Conservation (phyloP, 2,113 vertebrate species). For the Fukomys damarensis region DNA sequence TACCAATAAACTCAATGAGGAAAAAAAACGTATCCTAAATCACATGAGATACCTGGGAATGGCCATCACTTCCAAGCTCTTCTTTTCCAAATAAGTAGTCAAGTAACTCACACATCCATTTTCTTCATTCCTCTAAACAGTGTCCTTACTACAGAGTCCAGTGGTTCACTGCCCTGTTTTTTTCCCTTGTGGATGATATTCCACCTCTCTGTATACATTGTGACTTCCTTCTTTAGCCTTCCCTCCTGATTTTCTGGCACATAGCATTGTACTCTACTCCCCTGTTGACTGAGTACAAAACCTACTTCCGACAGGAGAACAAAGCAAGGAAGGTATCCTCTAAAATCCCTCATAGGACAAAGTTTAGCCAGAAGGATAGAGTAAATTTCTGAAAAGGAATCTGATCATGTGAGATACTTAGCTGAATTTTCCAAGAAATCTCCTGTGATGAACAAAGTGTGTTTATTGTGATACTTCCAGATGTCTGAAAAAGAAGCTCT, state of each 20-base stretch:
- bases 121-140: not conserved
- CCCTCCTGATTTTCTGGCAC: not conserved
- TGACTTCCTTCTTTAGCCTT: not conserved
- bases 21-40: not conserved
- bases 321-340: not conserved
- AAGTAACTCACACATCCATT: not conserved
- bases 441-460: not conserved
- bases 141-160: not conserved
- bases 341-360: not conserved
- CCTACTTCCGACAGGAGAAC: not conserved
- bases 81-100: not conserved
- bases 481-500: not conserved
- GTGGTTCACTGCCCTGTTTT: not conserved
- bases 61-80: not conserved
- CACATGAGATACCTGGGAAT: not conserved
- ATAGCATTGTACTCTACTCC: not conserved
- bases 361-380: not conserved
- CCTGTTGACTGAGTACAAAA: not conserved
- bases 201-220: not conserved
- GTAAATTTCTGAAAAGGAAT: conserved; percentile 1
- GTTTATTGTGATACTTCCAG: not conserved
- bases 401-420: not conserved
- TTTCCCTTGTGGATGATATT: not conserved
- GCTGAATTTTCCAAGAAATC: not conserved
- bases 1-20: too few relatives aligned